phyloP scores from a whole-genome alignment of 2,113 vertebrate species.

The Rhizomys pruinosus region DNA sequence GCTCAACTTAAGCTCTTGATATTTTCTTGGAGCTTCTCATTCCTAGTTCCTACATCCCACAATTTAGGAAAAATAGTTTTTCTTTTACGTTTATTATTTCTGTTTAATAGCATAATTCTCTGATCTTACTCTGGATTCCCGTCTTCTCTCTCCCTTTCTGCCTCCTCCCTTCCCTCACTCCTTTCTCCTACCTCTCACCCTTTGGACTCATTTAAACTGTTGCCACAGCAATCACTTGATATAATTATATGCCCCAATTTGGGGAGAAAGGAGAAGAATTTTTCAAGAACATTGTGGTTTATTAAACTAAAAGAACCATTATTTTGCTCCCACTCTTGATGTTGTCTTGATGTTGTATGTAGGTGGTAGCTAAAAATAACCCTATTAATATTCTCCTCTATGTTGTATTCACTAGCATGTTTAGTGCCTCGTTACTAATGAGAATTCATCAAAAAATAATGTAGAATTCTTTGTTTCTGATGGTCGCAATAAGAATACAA shows the following conservation, averaged over 20 bases:
- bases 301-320: conserved; percentile 73
- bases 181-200: neutral
- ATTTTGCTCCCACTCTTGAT: conserved; percentile 69
- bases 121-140: neutral
- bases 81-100: neutral
- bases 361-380: conserved; percentile 80
- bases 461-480: conserved; percentile 69
- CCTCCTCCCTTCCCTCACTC: no score
- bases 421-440: conserved; percentile 74
- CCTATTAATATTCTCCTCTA: conserved; percentile 71
- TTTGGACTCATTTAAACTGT: conserved; percentile 30
- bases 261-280: conserved; percentile 52
- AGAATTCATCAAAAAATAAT: conserved; percentile 76
- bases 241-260: conserved; percentile 73
- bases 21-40: conserved; percentile 11
- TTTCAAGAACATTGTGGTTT: conserved; percentile 70
- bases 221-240: conserved; percentile 72
- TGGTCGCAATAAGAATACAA: conserved; percentile 62
- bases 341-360: conserved; percentile 70
- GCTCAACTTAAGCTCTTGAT: neutral
- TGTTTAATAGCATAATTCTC: neutral
- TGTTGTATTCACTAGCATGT: conserved; percentile 68
- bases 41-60: conserved; percentile 17
- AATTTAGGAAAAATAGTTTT: neutral
- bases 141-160: neutral